Evolutionary conservation across 1,140 invertebrate species (phyloP), one percentile per base, ranked within the genome.

Genomic region (Pentalonia nigronervosa): DNA sequence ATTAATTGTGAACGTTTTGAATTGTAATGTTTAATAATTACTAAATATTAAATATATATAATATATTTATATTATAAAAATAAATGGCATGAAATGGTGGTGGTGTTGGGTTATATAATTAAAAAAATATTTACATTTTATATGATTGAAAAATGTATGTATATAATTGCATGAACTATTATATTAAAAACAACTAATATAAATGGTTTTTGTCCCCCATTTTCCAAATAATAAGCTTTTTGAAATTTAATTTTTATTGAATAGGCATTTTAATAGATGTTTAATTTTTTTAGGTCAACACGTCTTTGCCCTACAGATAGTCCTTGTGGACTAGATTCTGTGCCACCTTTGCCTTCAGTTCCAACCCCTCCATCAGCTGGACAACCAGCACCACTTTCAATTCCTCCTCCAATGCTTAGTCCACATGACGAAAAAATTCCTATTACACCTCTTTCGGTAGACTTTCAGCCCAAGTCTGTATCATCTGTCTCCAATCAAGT

Each of bases 321-420:
- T 93, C 91, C 91, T 93, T 84, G 91, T 86, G 91, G 91, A 93
- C 97, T 97, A 56, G 96, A 97, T 94, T 97, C 97, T 81, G 93
- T 94, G 21, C 95, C 95, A 81, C 97, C 97, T 94, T 97, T 97
- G 36, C 96, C 97, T 1, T 97, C 97, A n/a, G 97, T 97, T 91
- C 97, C 97, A 93, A 96, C 96, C 17, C 97, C 97, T 97, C 97
- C 97, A 36, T 97, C 97, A 36, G 95, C 97, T 14, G 96, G 95
- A 84, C 95, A 95, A 56, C 95, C 95, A 88, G 95, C 95, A 76
- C 95, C 95, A 93, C 94, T 95, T 53, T 96, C 95, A 95, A 96
- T 95, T 95, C 96, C 95, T 96, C 96, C 95, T 95, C 96, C 94
- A 94, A 96, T 95, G 91, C 56, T 94, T 94, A 84, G 93, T 93